Percentiles rank a stretch among this genome's conserved stretches.
phyloP scores from a whole-genome alignment of 2,888 invertebrate genomes.

The Disparrhopalites patrizii region DNA sequence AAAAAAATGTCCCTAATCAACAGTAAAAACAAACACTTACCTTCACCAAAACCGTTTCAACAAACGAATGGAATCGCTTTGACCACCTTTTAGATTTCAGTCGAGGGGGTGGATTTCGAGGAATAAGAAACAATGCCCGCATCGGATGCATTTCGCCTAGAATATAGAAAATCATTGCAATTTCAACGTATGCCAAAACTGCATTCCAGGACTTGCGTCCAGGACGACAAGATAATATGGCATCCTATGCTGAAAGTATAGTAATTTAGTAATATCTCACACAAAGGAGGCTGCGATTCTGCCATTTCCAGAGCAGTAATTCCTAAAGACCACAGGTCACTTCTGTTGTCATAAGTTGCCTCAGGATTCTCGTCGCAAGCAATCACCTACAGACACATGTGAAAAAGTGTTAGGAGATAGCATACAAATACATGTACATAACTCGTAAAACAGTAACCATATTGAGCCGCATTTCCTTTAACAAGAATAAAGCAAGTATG shows the following conservation, averaged over 20 bases:
- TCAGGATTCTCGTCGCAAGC: constrained; percentile 99
- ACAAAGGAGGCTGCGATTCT: constrained; percentile 97
- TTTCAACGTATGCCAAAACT: not conserved
- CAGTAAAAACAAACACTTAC: no score
- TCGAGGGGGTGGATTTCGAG: constrained; percentile 94
- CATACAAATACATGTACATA: not conserved
- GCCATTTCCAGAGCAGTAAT: constrained; percentile 99
- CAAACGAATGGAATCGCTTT: constrained; percentile 93
- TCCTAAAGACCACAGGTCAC: constrained; percentile 85
- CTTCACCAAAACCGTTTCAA: constrained; percentile 85
- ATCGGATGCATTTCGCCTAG: constrained; percentile 68
- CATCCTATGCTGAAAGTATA: constrained; percentile 56
- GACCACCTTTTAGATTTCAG: constrained; percentile 96
- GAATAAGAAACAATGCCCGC: constrained; percentile 97
- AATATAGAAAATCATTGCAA: constrained; percentile 1
- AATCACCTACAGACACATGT: constrained; percentile 62
- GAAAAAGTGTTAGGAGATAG: no score
- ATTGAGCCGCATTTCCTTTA: no score
- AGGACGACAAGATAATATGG: no score
- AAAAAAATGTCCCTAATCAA: no score
- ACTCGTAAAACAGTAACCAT: no score
- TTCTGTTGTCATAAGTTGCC: constrained; percentile 97
- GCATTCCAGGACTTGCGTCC: no score
- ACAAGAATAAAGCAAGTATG: no score
- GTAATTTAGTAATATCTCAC: constrained; percentile 65